Conservation (phyloP, 2,113 vertebrate species). For the Dasyurus viverrinus region DNA sequence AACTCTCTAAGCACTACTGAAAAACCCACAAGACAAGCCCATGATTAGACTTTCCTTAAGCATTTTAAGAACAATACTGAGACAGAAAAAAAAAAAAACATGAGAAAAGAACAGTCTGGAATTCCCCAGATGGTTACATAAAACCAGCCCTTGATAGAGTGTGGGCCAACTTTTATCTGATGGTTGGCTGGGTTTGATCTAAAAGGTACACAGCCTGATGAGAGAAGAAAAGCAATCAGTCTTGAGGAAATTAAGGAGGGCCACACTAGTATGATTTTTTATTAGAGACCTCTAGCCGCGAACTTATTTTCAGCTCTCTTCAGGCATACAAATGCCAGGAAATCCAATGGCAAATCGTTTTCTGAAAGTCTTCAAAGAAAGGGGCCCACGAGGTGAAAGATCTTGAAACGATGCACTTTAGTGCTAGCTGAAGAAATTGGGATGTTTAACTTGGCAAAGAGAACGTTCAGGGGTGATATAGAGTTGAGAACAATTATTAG, state of each 20-base stretch:
- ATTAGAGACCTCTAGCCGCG: not conserved
- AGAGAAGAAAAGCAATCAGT: not conserved
- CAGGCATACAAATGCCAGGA: not conserved
- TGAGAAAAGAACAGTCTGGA: slow-evolving; percentile 32
- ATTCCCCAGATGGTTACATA: not conserved
- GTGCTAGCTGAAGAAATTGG: not conserved
- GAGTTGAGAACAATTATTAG: not conserved
- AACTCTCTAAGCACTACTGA: not conserved
- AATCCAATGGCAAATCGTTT: not conserved
- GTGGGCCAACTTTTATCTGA: slow-evolving; percentile 10
- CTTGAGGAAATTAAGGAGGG: slow-evolving; percentile 1
- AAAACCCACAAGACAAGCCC: not conserved
- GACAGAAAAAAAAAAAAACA: not conserved
- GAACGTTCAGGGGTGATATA: not conserved
- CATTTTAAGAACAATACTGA: slow-evolving; percentile 18
- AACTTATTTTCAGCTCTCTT: not conserved
- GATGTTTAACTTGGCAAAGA: not conserved
- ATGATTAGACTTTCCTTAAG: slow-evolving; percentile 1
- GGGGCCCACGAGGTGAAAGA: not conserved
- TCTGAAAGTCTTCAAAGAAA: not conserved
- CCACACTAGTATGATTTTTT: not conserved
- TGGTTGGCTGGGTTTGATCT: not conserved
- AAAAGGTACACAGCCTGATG: not conserved
- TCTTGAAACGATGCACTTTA: not conserved
- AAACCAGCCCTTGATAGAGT: slow-evolving; percentile 14